Percentiles rank a stretch among this genome's conserved stretches.
These are phyloP conservation scores for Paramacrobiotus metropolitanus DNA, from an alignment of 1,140 invertebrate genomes.

Conservation along the genomic window DNA sequence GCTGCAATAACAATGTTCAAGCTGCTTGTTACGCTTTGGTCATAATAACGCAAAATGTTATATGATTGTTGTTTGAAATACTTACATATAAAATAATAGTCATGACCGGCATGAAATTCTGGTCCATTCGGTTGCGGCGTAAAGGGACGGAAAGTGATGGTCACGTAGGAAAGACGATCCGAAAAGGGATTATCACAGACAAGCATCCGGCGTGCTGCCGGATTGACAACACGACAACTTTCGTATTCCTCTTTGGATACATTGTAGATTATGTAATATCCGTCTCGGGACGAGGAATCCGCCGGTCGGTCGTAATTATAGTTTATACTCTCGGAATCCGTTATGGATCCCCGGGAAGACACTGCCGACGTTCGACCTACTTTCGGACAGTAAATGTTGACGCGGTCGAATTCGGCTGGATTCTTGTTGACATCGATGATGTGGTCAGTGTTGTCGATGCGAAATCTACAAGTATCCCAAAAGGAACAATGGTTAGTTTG, in stretches of 20 bases:
- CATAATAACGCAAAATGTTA: too few relatives aligned
- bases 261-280: conserved; percentile 18
- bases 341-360: neutral
- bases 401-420: conserved; percentile 78
- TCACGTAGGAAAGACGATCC: conserved; percentile 77
- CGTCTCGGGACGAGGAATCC: neutral
- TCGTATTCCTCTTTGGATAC: conserved; percentile 82
- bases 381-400: conserved; percentile 70
- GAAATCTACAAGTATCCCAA: conserved; percentile 44
- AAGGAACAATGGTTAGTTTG: conserved; percentile 13
- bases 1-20: too few relatives aligned
- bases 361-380: neutral
- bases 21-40: too few relatives aligned
- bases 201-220: conserved; percentile 64
- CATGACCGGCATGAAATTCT: conserved; percentile 74
- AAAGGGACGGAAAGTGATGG: conserved; percentile 82
- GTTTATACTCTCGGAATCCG: neutral
- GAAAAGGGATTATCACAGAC: conserved; percentile 63
- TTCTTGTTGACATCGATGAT: conserved; percentile 87
- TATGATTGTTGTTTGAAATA: too few relatives aligned
- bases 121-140: conserved; percentile 77
- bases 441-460: conserved; percentile 89
- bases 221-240: conserved; percentile 78
- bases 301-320: too few relatives aligned
- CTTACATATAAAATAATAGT: conserved; percentile 85